Conservation (phyloP, 2,113 vertebrate genomes). For the Sclerurus mexicanus region DNA sequence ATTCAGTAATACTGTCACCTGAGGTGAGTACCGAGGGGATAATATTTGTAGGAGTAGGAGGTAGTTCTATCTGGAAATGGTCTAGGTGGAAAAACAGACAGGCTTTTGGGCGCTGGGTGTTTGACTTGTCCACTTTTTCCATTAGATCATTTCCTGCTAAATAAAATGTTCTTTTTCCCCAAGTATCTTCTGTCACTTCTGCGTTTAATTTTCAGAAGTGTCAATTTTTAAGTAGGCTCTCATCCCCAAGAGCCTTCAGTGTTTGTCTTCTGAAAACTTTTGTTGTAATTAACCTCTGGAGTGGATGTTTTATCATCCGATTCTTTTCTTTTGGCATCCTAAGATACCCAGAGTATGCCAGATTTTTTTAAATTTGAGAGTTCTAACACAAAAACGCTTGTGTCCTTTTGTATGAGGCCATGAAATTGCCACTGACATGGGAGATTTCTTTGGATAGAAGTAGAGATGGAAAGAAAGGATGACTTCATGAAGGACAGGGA, state of each 20-base stretch:
- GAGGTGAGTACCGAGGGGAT: not conserved
- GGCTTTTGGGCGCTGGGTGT: not conserved
- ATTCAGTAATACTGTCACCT: not conserved
- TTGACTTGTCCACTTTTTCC: not conserved
- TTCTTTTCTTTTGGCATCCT: not conserved
- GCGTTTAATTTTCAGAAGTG: not conserved
- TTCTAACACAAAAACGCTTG: not conserved
- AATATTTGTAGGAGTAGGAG: not conserved
- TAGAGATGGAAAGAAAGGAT: slow-evolving; percentile 6
- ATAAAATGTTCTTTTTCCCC: not conserved
- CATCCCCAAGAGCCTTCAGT: not conserved
- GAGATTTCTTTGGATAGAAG: not conserved
- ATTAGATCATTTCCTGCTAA: not conserved
- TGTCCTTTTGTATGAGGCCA: not conserved
- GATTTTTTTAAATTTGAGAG: not conserved
- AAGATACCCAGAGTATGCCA: not conserved
- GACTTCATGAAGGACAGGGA: not conserved
- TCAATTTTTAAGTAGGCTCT: not conserved
- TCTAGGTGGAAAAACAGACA: not conserved
- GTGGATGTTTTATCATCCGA: not conserved
- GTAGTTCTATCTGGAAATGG: not conserved
- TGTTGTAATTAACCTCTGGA: not conserved
- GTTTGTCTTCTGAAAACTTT: not conserved
- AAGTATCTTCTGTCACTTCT: not conserved
- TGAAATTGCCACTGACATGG: not conserved